Percentiles rank a stretch among this genome's conserved stretches.
Conservation (phyloP, 2,113 vertebrate genomes). For the Arizona elegans region DNA sequence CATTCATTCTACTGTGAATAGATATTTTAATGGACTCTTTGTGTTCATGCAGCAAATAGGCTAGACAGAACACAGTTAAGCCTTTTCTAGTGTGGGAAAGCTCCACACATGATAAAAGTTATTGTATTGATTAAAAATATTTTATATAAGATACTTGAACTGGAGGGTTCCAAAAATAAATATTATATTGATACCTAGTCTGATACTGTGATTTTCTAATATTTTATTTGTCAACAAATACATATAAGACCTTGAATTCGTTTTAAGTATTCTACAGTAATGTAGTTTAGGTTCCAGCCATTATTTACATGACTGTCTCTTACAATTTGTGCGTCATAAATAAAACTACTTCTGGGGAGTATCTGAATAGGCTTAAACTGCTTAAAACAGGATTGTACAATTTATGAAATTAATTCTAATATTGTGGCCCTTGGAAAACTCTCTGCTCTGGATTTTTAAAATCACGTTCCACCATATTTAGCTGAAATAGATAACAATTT, state of each 20-base stretch:
- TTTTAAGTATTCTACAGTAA: not conserved
- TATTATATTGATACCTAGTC: not conserved
- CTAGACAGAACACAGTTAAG: not conserved
- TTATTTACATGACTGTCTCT: not conserved
- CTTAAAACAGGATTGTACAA: not conserved
- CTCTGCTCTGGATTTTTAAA: not conserved
- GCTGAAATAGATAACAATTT: not conserved
- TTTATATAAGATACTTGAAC: not conserved
- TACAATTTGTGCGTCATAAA: not conserved
- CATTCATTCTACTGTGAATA: not conserved
- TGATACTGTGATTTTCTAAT: not conserved
- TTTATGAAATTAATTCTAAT: not conserved
- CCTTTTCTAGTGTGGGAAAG: not conserved
- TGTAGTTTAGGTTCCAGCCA: not conserved
- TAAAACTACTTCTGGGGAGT: not conserved
- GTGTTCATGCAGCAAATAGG: not conserved
- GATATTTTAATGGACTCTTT: not conserved
- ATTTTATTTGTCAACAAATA: not conserved
- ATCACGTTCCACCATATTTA: not conserved
- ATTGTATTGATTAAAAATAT: not conserved
- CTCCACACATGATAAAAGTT: not conserved
- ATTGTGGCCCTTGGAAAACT: not conserved
- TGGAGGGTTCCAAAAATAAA: not conserved
- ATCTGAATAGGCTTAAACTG: not conserved
- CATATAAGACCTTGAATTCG: not conserved